Conservation (phyloP, 2,797 vertebrate species). For the Mus caroli region DNA sequence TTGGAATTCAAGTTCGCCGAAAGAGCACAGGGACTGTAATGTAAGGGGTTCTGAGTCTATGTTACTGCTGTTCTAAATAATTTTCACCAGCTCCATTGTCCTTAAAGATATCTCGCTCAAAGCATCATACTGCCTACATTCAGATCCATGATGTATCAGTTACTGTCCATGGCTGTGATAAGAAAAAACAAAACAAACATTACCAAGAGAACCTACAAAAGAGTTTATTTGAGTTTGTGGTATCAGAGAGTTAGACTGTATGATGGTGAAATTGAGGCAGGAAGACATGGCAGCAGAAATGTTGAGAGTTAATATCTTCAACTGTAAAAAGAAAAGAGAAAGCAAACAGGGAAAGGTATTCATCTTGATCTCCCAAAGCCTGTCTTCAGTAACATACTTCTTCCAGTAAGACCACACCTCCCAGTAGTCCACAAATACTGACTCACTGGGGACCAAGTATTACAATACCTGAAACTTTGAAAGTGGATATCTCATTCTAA, state of each 20-base stretch:
- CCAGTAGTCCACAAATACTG: not conserved
- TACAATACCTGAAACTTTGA: not conserved
- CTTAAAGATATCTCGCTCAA: not conserved
- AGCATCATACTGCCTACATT: not conserved
- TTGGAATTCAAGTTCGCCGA: constrained; percentile 92
- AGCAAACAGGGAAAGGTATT: not conserved
- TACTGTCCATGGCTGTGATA: not conserved
- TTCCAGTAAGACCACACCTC: no score
- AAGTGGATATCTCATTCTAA: not conserved
- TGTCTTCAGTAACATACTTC: not conserved
- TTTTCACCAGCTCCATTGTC: not conserved
- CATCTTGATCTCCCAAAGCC: not conserved
- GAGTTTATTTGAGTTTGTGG: not conserved
- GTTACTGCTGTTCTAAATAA: no score
- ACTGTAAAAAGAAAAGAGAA: not conserved
- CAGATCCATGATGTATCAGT: not conserved
- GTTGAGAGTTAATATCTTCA: not conserved
- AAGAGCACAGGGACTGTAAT: constrained; percentile 90
- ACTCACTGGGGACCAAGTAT: not conserved
- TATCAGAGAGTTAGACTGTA: not conserved
- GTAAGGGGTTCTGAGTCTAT: constrained; percentile 85
- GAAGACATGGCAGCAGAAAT: not conserved
- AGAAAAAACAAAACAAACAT: not conserved
- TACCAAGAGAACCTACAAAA: not conserved
- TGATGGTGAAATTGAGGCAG: not conserved